These are phyloP conservation scores for Penaeus japonicus DNA, from an alignment of 1,140 invertebrate genomes.

Conservation along the genomic window DNA sequence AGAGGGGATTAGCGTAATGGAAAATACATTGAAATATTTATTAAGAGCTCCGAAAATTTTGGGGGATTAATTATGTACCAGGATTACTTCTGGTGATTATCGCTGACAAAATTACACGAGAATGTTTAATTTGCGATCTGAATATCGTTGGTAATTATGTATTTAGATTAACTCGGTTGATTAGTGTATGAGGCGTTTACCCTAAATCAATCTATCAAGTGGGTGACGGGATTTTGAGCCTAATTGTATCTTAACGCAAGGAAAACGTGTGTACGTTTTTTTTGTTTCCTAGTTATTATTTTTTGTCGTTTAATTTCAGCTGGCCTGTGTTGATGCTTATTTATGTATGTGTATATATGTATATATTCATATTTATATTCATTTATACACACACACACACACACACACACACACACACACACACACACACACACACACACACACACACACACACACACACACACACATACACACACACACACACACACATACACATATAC, in stretches of 20 bases:
- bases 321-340: no score
- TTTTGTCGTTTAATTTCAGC: no score
- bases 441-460: no score
- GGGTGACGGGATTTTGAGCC: not conserved
- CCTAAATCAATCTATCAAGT: slow-evolving; percentile 21
- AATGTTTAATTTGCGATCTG: slow-evolving; percentile 32
- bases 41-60: slow-evolving; percentile 20
- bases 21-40: slow-evolving; percentile 32
- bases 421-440: no score
- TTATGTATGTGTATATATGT: no score
- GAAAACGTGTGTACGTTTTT: not conserved
- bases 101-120: slow-evolving; percentile 14
- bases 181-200: not conserved
- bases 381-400: no score
- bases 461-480: no score
- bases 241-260: not conserved
- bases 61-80: slow-evolving; percentile 29
- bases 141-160: slow-evolving; percentile 22
- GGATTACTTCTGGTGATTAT: slow-evolving; percentile 14
- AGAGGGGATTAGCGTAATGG: slow-evolving; percentile 8
- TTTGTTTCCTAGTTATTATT: not conserved
- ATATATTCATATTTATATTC: no score
- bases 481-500: no score
- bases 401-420: no score
- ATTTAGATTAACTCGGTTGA: slow-evolving; percentile 30